These are phyloP conservation scores for Stigmatopora nigra DNA, from an alignment of 2,113 vertebrate genomes.

Conservation along the genomic window DNA sequence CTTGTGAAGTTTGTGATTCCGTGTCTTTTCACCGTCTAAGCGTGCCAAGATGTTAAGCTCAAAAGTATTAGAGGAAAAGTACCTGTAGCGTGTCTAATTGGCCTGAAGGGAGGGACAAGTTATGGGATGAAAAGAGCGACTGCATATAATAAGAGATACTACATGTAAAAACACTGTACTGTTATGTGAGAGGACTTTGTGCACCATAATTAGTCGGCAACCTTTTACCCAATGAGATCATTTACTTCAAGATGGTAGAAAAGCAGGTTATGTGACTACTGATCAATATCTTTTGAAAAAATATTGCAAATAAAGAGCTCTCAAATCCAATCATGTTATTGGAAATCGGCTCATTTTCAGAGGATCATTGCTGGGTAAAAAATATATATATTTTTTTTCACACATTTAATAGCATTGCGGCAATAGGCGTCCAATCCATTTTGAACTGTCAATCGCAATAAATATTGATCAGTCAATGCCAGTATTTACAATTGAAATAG, in stretches of 20 bases:
- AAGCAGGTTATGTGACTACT: slow-evolving; percentile 31
- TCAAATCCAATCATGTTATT: too few relatives aligned
- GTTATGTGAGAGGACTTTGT: slow-evolving; percentile 51
- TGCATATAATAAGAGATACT: slow-evolving; percentile 37
- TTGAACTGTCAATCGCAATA: too few relatives aligned
- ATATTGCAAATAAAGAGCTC: too few relatives aligned
- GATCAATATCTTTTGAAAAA: slow-evolving; percentile 21
- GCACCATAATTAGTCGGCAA: slow-evolving; percentile 49
- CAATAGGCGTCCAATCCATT: too few relatives aligned
- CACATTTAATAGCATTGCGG: too few relatives aligned
- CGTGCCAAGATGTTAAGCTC: slow-evolving; percentile 2
- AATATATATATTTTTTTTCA: too few relatives aligned
- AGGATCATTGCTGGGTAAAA: too few relatives aligned
- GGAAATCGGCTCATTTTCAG: too few relatives aligned
- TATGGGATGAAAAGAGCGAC: slow-evolving; percentile 18
- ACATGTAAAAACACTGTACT: slow-evolving; percentile 51
- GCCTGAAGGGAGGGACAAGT: slow-evolving; percentile 20
- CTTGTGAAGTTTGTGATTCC: too few relatives aligned
- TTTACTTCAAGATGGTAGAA: slow-evolving; percentile 51
- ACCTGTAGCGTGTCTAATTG: slow-evolving; percentile 50
- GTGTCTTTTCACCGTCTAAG: too few relatives aligned
- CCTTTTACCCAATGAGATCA: slow-evolving; percentile 65
- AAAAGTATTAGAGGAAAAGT: slow-evolving; percentile 29
- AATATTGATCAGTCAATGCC: too few relatives aligned
- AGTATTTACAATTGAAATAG: too few relatives aligned